Conservation (phyloP, 1,140 invertebrate genomes). For the Hetaerina americana region DNA sequence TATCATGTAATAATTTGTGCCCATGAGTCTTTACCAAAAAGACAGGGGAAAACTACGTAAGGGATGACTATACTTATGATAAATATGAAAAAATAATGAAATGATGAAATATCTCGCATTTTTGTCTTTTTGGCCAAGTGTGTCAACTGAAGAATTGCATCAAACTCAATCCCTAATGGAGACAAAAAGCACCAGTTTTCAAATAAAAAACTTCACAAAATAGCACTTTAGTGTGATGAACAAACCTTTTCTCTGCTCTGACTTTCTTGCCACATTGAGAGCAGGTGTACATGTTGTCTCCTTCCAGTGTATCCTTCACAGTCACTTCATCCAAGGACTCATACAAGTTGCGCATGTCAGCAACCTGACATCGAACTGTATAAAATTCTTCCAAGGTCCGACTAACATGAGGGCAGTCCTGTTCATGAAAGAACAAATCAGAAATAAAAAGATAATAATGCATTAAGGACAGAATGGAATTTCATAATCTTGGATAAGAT, state of each 20-base stretch:
- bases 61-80: too few species aligned
- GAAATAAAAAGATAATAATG: too few species aligned
- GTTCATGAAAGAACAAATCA: constrained; percentile 16
- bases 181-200: too few species aligned
- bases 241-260: constrained; percentile 73
- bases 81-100: too few species aligned
- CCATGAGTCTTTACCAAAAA: too few species aligned
- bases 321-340: constrained; percentile 91
- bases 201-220: background rate
- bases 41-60: too few species aligned
- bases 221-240: background rate
- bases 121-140: background rate
- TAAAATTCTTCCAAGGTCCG: constrained; percentile 91
- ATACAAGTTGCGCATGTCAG: constrained; percentile 90
- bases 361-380: constrained; percentile 87
- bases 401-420: constrained; percentile 89
- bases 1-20: too few species aligned
- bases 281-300: constrained; percentile 96
- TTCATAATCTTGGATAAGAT: too few species aligned
- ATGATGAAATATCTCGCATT: too few species aligned
- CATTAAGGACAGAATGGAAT: too few species aligned
- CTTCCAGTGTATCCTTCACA: constrained; percentile 89
- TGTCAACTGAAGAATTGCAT: too few species aligned
- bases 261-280: constrained; percentile 91
- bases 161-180: too few species aligned